A percentile compares a stretch with the other conserved stretches of the same genome.
Evolutionary conservation across 92 coral and sea anemone genomes (phyloP).

Genomic region (Blastomussa wellsi): DNA sequence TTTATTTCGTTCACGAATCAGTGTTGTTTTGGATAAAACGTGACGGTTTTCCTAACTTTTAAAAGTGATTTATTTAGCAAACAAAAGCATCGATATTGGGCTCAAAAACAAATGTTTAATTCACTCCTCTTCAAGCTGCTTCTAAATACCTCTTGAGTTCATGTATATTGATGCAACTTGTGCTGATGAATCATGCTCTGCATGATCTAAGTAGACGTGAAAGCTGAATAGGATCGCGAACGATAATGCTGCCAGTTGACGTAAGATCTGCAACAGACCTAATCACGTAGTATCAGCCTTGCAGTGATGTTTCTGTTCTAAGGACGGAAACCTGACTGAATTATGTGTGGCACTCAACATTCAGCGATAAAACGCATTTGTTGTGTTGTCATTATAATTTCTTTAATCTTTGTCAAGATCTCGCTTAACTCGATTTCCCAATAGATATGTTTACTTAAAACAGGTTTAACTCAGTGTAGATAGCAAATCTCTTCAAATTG

Average conservation of each 20-base stretch:
- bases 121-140: not conserved
- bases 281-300: no score
- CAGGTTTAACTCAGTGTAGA: slow-evolving; percentile 37
- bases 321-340: not conserved
- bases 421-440: slow-evolving; percentile 42
- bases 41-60: not conserved
- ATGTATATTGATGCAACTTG: not conserved
- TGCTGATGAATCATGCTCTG: not conserved
- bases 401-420: slow-evolving; percentile 14
- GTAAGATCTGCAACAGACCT: no score
- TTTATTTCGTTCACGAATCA: not conserved
- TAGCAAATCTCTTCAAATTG: slow-evolving; percentile 45
- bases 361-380: slow-evolving; percentile 21
- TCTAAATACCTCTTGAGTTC: not conserved
- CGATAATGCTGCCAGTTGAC: no score
- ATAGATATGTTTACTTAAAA: slow-evolving; percentile 41
- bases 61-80: not conserved
- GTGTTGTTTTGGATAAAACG: not conserved
- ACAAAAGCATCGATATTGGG: not conserved
- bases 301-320: not conserved
- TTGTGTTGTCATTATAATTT: slow-evolving; percentile 13
- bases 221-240: no score
- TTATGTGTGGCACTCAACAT: slow-evolving; percentile 9
- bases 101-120: not conserved
- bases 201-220: no score